A percentile compares a stretch with the other conserved stretches of the same genome.
Evolutionary conservation across 2,797 vertebrate species (phyloP).

Genomic region (Scleropages formosus): DNA sequence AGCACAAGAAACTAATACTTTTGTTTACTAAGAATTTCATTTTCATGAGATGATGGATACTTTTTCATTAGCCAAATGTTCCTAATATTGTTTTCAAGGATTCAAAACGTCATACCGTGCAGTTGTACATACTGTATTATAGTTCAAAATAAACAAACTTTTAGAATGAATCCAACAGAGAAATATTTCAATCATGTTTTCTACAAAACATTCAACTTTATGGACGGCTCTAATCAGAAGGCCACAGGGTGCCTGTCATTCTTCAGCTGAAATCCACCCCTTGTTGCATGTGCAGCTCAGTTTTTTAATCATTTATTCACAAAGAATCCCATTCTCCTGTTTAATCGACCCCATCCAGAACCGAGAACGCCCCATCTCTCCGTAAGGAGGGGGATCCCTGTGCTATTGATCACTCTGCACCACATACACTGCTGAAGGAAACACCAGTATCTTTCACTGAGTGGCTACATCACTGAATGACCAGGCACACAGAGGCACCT

Average conservation of each 20-base stretch:
- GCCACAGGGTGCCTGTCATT: not conserved
- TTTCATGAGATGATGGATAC: too few relatives aligned
- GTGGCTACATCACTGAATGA: not conserved
- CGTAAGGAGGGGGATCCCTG: not conserved
- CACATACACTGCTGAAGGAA: not conserved
- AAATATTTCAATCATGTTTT: conserved; percentile 10
- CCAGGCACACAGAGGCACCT: not conserved
- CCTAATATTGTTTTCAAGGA: not conserved
- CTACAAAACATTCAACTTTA: conserved; percentile 1
- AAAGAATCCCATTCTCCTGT: conserved; percentile 14
- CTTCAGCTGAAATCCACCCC: conserved; percentile 11
- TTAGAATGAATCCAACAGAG: not conserved
- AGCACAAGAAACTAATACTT: too few relatives aligned
- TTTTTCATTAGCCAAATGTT: too few relatives aligned
- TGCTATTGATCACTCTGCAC: not conserved
- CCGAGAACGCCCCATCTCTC: not conserved
- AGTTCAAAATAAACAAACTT: not conserved
- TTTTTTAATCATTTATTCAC: conserved; percentile 23
- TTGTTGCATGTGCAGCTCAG: not conserved
- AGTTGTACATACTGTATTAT: not conserved
- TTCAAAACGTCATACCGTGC: not conserved
- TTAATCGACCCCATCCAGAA: conserved; percentile 13
- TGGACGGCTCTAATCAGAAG: not conserved
- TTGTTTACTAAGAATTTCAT: too few relatives aligned
- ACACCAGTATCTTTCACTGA: not conserved